A percentile compares a stretch with the other conserved stretches of the same genome.
phyloP scores from a whole-genome alignment of 2,797 vertebrate species.

The Diplodus puntazzo region DNA sequence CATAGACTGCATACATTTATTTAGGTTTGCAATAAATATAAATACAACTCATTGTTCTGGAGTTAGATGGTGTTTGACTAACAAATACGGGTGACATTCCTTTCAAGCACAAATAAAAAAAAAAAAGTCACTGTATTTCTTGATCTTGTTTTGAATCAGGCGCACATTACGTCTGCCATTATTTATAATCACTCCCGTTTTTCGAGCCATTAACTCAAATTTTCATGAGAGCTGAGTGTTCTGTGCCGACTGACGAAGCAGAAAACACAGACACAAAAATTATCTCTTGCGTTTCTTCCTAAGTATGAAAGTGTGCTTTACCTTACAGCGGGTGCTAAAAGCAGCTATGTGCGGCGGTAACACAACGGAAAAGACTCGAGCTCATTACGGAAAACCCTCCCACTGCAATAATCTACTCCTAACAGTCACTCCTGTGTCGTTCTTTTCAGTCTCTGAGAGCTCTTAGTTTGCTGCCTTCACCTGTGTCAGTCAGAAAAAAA shows the following conservation, averaged over 20 bases:
- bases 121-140: not conserved
- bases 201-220: slow-evolving; percentile 49
- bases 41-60: too few relatives aligned
- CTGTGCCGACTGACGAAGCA: slow-evolving; percentile 24
- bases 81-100: too few relatives aligned
- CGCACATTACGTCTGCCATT: slow-evolving; percentile 9
- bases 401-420: slow-evolving; percentile 44
- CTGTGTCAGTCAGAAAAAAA: slow-evolving; percentile 46
- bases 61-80: too few relatives aligned
- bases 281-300: not conserved
- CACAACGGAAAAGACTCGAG: not conserved
- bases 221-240: slow-evolving; percentile 43
- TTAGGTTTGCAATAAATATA: too few relatives aligned
- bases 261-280: slow-evolving; percentile 27
- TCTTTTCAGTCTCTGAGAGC: slow-evolving; percentile 29
- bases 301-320: not conserved
- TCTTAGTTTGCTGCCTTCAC: slow-evolving; percentile 58
- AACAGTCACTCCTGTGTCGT: slow-evolving; percentile 22
- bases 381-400: slow-evolving; percentile 27
- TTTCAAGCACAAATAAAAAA: not conserved
- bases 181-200: slow-evolving; percentile 20
- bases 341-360: not conserved
- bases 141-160: slow-evolving; percentile 1
- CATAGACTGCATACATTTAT: too few relatives aligned
- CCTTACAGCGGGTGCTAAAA: slow-evolving; percentile 19